Percentiles rank a stretch among this genome's conserved stretches.
Conservation (phyloP, 2,797 vertebrate species). For the Natrix natrix region DNA sequence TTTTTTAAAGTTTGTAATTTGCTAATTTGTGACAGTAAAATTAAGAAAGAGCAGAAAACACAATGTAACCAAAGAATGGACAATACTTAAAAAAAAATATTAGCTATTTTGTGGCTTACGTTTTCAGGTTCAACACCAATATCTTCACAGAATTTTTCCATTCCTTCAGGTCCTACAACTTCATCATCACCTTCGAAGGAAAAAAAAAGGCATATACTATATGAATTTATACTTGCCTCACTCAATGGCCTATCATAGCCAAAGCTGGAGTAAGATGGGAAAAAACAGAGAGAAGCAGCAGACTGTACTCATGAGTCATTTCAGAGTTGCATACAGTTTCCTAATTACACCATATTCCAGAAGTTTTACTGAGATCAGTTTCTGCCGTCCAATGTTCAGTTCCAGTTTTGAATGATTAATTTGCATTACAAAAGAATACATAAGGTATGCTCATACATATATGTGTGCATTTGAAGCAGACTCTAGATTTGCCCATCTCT, state of each 20-base stretch:
- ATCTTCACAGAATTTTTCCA: conserved; percentile 93
- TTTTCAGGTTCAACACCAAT: conserved; percentile 90
- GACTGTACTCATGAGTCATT: neutral
- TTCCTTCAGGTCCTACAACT: conserved; percentile 87
- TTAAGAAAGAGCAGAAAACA: neutral
- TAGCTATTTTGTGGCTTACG: conserved; percentile 67
- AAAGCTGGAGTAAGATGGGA: neutral
- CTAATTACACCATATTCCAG: neutral
- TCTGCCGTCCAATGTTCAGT: neutral
- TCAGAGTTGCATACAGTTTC: neutral
- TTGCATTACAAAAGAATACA: neutral
- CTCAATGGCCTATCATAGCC: neutral
- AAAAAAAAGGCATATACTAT: conserved; percentile 41
- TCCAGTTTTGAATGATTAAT: neutral
- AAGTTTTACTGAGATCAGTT: neutral
- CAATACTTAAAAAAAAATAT: neutral
- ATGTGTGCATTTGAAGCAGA: neutral
- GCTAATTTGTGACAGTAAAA: neutral
- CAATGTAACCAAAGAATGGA: neutral
- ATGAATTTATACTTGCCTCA: neutral
- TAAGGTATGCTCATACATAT: neutral
- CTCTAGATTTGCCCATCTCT: neutral
- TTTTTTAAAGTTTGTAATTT: neutral
- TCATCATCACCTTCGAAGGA: conserved; percentile 81
- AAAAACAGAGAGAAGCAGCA: neutral